These are phyloP conservation scores for Phaenicophaeus curvirostris DNA, from an alignment of 2,797 vertebrate species.

Conservation along the genomic window DNA sequence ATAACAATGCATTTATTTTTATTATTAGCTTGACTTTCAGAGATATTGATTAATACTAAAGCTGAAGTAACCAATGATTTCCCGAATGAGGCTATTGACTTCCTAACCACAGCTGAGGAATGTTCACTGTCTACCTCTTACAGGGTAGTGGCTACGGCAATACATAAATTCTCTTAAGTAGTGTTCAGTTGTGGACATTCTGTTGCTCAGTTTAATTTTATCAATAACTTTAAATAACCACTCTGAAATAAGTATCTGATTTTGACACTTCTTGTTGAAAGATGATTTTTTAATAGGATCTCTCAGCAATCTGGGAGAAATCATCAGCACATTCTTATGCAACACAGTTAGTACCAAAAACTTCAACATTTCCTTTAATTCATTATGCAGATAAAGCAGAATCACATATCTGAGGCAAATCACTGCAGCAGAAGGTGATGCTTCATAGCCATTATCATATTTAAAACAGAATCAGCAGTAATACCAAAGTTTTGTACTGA, in stretches of 20 bases:
- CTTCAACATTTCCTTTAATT: neutral
- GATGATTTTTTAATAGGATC: neutral
- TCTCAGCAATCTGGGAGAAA: neutral
- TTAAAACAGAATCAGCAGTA: neutral
- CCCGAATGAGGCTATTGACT: neutral
- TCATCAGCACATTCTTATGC: neutral
- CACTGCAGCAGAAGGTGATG: neutral
- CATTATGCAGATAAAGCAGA: neutral
- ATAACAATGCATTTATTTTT: neutral
- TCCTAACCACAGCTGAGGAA: neutral
- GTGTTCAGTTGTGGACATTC: neutral
- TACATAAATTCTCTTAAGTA: neutral
- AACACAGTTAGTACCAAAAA: neutral
- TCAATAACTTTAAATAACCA: neutral
- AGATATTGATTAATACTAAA: neutral
- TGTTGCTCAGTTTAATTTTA: neutral
- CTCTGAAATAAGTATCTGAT: neutral
- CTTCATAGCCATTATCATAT: neutral
- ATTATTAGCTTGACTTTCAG: neutral
- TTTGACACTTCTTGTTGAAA: neutral
- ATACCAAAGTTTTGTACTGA: neutral
- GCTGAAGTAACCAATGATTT: neutral
- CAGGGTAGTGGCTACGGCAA: neutral
- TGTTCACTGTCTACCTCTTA: neutral
- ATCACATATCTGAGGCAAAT: neutral